These are phyloP conservation scores for Galleria mellonella DNA, from an alignment of 1,140 invertebrate genomes.

Conservation along the genomic window DNA sequence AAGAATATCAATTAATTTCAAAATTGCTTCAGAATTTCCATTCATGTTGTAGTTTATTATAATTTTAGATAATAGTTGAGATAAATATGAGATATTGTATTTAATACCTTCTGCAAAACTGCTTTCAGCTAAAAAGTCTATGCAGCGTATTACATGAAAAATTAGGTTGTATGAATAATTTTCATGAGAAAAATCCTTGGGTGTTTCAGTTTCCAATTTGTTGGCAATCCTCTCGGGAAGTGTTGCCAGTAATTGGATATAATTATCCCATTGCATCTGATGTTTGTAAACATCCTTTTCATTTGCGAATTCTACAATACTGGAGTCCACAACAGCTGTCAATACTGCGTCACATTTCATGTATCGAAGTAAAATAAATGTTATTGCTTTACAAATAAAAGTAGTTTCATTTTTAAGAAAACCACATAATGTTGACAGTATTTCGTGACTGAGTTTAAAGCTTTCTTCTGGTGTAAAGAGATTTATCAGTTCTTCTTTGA, in stretches of 20 bases:
- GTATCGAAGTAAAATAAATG: slow-evolving; percentile 66
- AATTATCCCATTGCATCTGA: slow-evolving; percentile 67
- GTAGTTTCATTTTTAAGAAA: slow-evolving; percentile 65
- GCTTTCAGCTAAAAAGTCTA: slow-evolving; percentile 76
- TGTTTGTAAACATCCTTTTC: slow-evolving; percentile 10
- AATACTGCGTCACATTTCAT: slow-evolving; percentile 76
- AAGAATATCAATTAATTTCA: slow-evolving; percentile 59
- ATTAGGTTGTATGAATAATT: slow-evolving; percentile 76
- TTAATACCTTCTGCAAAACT: slow-evolving; percentile 39
- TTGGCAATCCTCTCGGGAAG: slow-evolving; percentile 82
- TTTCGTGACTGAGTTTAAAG: slow-evolving; percentile 70
- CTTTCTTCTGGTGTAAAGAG: slow-evolving; percentile 75
- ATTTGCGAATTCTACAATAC: slow-evolving; percentile 6
- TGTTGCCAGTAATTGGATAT: slow-evolving; percentile 78
- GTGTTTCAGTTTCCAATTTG: slow-evolving; percentile 72
- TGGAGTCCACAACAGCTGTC: slow-evolving; percentile 60
- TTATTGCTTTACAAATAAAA: slow-evolving; percentile 33
- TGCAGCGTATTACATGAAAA: slow-evolving; percentile 75
- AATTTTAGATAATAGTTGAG: slow-evolving; percentile 77
- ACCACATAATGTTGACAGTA: slow-evolving; percentile 60
- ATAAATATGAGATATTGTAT: slow-evolving; percentile 68
- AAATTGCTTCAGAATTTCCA: slow-evolving; percentile 54
- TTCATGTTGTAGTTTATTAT: slow-evolving; percentile 71
- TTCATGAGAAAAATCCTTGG: slow-evolving; percentile 75
- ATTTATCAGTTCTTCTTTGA: slow-evolving; percentile 47